These are phyloP conservation scores for Lingula anatina DNA, from an alignment of 2,888 invertebrate genomes.

Conservation along the genomic window DNA sequence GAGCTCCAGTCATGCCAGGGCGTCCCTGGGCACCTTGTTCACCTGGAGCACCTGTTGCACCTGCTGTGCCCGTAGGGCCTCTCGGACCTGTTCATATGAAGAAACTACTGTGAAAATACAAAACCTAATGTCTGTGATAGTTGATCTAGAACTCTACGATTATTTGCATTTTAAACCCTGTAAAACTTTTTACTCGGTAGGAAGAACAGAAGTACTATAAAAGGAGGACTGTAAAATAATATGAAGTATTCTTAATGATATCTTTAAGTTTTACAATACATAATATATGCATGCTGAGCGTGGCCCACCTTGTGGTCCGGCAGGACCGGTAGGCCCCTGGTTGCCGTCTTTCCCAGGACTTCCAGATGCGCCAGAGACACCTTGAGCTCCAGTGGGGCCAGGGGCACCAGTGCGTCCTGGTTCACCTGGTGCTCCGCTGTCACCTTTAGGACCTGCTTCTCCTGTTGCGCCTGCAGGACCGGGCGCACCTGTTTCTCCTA, in stretches of 20 bases:
- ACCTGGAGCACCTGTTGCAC: not conserved
- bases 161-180: too few species aligned
- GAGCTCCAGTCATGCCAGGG: not conserved
- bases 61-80: conserved; percentile 53
- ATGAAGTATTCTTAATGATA: too few species aligned
- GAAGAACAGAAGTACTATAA: too few species aligned
- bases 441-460: not conserved
- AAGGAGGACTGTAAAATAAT: too few species aligned
- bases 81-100: conserved; percentile 1
- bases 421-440: not conserved
- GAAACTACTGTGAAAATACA: too few species aligned
- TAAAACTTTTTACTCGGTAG: too few species aligned
- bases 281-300: too few species aligned
- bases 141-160: too few species aligned
- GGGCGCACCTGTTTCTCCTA: not conserved
- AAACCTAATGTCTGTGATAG: too few species aligned
- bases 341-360: conserved; percentile 1
- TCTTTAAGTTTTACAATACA: too few species aligned
- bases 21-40: not conserved
- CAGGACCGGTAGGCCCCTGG: too few species aligned
- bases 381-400: conserved; percentile 2
- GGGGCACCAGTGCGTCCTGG: conserved; percentile 2
- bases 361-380: conserved; percentile 1
- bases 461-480: not conserved
- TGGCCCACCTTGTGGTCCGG: too few species aligned